phyloP scores from a whole-genome alignment of 2,888 invertebrate species.

The Ceramica pisi region DNA sequence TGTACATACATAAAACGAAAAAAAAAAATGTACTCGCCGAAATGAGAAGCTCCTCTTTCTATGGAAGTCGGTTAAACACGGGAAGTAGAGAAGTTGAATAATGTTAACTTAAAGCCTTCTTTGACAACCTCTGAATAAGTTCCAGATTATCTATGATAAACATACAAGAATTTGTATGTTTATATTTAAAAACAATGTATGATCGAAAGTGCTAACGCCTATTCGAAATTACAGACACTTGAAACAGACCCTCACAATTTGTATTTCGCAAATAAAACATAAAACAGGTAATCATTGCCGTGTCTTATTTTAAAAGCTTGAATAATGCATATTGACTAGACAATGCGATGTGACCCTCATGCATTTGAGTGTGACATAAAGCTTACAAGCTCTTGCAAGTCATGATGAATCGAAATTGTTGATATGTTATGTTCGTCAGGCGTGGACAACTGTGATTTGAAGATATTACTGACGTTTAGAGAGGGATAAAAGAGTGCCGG shows the following conservation, averaged over 20 bases:
- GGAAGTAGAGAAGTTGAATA: too few relatives aligned
- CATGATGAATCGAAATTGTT: constrained; percentile 17
- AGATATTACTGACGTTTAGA: neutral
- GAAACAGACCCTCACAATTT: neutral
- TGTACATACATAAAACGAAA: too few relatives aligned
- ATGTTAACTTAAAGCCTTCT: too few relatives aligned
- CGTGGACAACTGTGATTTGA: constrained; percentile 5
- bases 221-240: neutral
- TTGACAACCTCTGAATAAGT: too few relatives aligned
- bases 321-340: constrained; percentile 11
- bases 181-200: too few relatives aligned
- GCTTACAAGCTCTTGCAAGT: constrained; percentile 15
- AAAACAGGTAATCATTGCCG: neutral
- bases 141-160: too few relatives aligned
- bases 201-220: neutral
- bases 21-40: too few relatives aligned
- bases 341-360: constrained; percentile 6
- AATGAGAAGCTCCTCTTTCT: too few relatives aligned
- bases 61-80: too few relatives aligned
- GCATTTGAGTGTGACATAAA: neutral
- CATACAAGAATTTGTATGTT: too few relatives aligned
- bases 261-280: neutral
- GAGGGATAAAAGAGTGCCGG: neutral
- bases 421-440: constrained; percentile 6
- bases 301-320: neutral